Conservation (phyloP, 2,888 invertebrate species). For the Prosopocoilus inquinatus region DNA sequence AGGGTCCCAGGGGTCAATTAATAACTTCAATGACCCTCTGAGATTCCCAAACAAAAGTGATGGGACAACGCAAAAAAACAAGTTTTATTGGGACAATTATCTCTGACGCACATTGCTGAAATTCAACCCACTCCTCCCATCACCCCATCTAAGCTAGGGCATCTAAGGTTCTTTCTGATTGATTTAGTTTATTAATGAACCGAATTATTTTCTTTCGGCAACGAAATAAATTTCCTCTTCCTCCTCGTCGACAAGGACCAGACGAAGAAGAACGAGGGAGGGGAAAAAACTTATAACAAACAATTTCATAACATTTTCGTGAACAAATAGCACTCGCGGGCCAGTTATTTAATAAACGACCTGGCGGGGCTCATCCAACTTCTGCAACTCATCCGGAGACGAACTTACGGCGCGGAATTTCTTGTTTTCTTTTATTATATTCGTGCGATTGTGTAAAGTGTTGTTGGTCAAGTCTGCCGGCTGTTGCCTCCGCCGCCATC, state of each 20-base stretch:
- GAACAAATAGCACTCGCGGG: slow-evolving; percentile 18
- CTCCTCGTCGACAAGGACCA: not conserved
- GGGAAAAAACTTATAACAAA: not conserved
- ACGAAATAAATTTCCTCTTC: not conserved
- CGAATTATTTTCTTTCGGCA: not conserved
- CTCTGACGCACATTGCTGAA: too few species aligned
- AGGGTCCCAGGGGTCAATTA: too few species aligned
- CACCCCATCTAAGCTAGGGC: too few species aligned
- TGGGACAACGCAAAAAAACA: too few species aligned
- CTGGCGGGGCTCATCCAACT: slow-evolving; percentile 10
- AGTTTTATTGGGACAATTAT: too few species aligned
- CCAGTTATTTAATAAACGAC: slow-evolving; percentile 28
- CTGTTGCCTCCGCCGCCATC: slow-evolving; percentile 37
- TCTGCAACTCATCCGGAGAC: slow-evolving; percentile 26
- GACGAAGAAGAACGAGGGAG: not conserved
- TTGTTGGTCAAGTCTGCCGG: slow-evolving; percentile 37
- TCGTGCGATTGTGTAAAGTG: slow-evolving; percentile 38
- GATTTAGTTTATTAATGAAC: too few species aligned
- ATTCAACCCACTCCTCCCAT: too few species aligned
- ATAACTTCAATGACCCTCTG: too few species aligned
- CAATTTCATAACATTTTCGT: slow-evolving; percentile 2
- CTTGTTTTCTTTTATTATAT: slow-evolving; percentile 40
- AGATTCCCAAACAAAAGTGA: too few species aligned
- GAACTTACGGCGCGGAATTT: slow-evolving; percentile 25
- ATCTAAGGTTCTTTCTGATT: too few species aligned